Conservation (phyloP, 2,113 vertebrate species). For the Mionectes macconnelli region DNA sequence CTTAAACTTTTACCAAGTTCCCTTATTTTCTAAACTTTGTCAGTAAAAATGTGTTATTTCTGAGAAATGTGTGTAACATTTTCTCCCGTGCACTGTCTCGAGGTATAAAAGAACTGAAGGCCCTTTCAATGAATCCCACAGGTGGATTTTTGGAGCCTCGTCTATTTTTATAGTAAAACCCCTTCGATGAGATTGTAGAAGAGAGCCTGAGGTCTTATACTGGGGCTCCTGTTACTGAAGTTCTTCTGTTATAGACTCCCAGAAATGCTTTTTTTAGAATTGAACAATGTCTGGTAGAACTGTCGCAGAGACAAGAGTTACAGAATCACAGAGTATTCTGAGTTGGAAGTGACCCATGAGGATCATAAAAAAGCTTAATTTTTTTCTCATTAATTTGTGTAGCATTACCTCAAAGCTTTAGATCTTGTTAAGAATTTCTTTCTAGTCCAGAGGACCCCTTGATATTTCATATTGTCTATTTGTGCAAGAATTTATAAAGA, state of each 20-base stretch:
- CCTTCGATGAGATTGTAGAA: not conserved
- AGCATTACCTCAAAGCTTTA: not conserved
- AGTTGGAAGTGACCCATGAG: not conserved
- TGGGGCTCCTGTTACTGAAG: not conserved
- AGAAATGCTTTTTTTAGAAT: not conserved
- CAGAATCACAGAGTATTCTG: not conserved
- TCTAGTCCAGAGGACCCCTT: not conserved
- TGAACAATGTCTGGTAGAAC: not conserved
- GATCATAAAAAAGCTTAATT: not conserved
- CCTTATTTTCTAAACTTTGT: not conserved
- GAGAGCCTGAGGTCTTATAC: not conserved
- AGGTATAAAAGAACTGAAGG: not conserved
- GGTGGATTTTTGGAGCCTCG: not conserved
- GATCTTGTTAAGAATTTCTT: not conserved
- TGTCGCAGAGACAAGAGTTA: not conserved
- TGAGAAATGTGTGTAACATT: not conserved
- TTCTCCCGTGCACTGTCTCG: not conserved
- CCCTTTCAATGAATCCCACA: not conserved
- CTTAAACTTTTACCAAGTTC: not conserved
- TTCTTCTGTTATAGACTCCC: not conserved
- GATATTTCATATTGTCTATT: not conserved
- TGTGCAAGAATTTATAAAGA: not conserved
- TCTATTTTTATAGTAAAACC: not conserved
- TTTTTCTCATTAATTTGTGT: not conserved
- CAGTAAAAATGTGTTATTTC: not conserved